These are phyloP conservation scores for Sympetrum striolatum DNA, from an alignment of 2,888 invertebrate species.

Conservation along the genomic window DNA sequence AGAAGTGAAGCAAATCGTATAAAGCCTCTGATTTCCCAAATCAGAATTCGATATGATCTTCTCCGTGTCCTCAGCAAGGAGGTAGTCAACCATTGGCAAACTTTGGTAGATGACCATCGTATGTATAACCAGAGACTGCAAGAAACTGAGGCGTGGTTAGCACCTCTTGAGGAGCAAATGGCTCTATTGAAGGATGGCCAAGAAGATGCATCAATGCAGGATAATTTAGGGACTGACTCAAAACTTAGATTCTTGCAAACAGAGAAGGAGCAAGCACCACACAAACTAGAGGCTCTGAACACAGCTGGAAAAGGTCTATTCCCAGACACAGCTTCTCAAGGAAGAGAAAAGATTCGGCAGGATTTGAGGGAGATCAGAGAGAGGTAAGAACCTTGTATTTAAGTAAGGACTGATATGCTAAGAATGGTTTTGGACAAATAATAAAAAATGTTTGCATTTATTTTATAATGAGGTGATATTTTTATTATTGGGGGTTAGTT, in stretches of 20 bases:
- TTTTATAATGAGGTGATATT: no score
- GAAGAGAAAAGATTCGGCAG: constrained; percentile 86
- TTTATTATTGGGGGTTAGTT: no score
- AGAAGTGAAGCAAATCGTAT: constrained; percentile 84
- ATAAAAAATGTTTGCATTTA: no score
- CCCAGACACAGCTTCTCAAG: constrained; percentile 90
- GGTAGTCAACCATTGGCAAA: constrained; percentile 83
- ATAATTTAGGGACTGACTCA: constrained; percentile 71
- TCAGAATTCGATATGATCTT: constrained; percentile 86
- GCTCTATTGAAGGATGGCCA: constrained; percentile 70
- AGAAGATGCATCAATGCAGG: constrained; percentile 57
- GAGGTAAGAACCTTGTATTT: constrained; percentile 53
- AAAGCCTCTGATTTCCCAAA: constrained; percentile 85
- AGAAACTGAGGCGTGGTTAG: constrained; percentile 79
- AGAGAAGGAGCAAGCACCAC: constrained; percentile 85
- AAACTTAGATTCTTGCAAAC: constrained; percentile 75
- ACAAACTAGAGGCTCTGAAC: constrained; percentile 76
- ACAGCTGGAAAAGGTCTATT: constrained; percentile 87
- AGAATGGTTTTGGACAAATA: no score
- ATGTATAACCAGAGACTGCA: constrained; percentile 77
- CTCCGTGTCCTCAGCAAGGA: constrained; percentile 83
- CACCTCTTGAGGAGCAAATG: constrained; percentile 76
- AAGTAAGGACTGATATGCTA: no score
- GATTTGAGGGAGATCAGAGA: constrained; percentile 82
- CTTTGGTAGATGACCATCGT: constrained; percentile 82